These are phyloP conservation scores for Chamaea fasciata DNA, from an alignment of 2,113 vertebrate genomes.

Conservation along the genomic window DNA sequence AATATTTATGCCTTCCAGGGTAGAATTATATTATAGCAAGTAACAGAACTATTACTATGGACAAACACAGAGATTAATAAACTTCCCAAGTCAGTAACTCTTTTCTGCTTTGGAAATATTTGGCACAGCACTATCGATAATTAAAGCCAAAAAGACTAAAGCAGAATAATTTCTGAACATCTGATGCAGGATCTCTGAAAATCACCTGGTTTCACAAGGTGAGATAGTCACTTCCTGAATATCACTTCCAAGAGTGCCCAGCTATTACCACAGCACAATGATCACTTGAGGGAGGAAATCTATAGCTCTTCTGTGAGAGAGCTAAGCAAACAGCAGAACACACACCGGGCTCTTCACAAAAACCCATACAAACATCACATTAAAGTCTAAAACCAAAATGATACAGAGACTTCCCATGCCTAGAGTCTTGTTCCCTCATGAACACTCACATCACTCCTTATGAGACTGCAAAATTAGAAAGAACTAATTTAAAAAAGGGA, in stretches of 20 bases:
- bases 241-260: background rate
- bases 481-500: rapidly evolving
- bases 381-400: background rate
- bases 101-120: background rate
- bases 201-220: background rate
- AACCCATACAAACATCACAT: rapidly evolving
- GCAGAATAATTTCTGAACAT: background rate
- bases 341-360: background rate
- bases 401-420: background rate
- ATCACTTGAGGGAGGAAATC: background rate
- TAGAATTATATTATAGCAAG: background rate
- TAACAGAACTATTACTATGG: background rate
- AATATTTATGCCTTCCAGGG: background rate
- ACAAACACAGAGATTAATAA: background rate
- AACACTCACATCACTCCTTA: background rate
- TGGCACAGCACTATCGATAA: background rate
- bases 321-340: background rate
- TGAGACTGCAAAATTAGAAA: background rate
- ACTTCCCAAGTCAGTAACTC: background rate
- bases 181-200: background rate
- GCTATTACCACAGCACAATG: background rate
- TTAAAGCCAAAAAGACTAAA: background rate
- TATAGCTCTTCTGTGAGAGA: background rate
- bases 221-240: background rate
- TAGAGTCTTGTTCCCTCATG: background rate